These are phyloP conservation scores for Arctocebus calabarensis DNA, from an alignment of 2,797 vertebrate genomes.

Conservation along the genomic window DNA sequence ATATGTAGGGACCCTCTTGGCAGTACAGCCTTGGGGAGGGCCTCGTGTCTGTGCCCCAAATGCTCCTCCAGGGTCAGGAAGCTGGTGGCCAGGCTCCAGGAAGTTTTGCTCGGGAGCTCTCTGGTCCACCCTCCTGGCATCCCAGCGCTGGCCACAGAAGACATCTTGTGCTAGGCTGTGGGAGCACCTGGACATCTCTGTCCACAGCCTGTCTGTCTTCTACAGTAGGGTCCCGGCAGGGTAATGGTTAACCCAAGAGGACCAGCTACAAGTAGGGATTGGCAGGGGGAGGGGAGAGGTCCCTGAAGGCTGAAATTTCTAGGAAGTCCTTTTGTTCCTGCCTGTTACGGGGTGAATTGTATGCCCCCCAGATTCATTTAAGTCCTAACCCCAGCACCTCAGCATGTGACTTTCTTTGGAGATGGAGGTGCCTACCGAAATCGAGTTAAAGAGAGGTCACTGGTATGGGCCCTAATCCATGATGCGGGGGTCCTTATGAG, in stretches of 20 bases:
- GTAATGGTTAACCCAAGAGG: not conserved
- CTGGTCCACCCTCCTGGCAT: not conserved
- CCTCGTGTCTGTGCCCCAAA: not conserved
- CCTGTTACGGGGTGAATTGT: accelerated
- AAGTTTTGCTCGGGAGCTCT: too few species aligned
- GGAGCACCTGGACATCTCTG: not conserved
- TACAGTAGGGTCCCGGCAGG: accelerated
- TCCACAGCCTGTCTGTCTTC: not conserved
- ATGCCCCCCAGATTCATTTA: not conserved
- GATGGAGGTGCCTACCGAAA: not conserved
- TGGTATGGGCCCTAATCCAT: accelerated
- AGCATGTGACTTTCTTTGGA: not conserved
- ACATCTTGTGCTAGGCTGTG: not conserved
- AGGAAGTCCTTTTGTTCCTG: not conserved
- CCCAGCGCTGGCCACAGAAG: not conserved
- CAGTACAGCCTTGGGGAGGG: not conserved
- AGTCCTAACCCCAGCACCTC: not conserved
- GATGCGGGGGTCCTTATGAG: accelerated
- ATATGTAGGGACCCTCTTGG: not conserved
- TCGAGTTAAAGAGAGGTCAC: not conserved
- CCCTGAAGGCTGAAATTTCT: too few species aligned
- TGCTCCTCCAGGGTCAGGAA: not conserved
- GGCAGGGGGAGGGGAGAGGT: accelerated
- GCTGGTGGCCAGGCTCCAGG: too few species aligned
- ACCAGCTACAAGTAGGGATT: accelerated